Base-by-base conservation (phyloP, 2,113 vertebrate species). In the Paramisgurnus dabryanus region DNA sequence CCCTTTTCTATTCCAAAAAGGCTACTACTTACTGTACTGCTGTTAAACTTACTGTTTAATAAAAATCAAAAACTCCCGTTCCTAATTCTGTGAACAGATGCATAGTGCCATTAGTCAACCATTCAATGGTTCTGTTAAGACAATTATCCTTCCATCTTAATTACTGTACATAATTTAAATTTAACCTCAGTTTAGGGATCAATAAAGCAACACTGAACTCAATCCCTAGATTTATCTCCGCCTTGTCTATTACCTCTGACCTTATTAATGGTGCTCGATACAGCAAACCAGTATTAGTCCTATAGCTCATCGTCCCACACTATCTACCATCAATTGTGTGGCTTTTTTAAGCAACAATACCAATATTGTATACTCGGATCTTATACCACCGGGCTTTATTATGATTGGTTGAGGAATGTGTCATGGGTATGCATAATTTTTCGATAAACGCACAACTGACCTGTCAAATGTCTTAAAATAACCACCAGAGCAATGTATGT, bases 161-260 rank as follows among this genome's bases (percentile, higher is more conserved):
- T 34, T 34, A 34, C 27, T 34, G 27, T 34, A 34, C 27, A 34
- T 34, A 34, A 34, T 34, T 34, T 75, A 75, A 27, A 64, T 47
- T 75, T 75, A 53, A 77, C 49, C 63, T 77, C 63, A 66, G 61
- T 39, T 50, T 66, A 53, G 55, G 27, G 47, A 77, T 77, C 75
- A 66, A 77, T 77, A 77, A 77, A 65, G 34, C 63, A 77, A 66
- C 63, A 39, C 45, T 63, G 41, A 77, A 66, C 41, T 66, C 74
- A 15, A 22, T 49, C 12, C n/a, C 63, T 22, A 55, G 75, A 77
- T 77, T 77, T 77, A 77, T 55, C 63, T 41, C 50, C 47, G 41
- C 22, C 73, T 75, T 45, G 43, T 75, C 72, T 34, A 75, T 64
- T 75, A 34, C 63, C 47, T 66, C 2, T 58, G 47, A 55, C 63